Evolutionary conservation across 2,888 invertebrate species (phyloP).

Genomic region (Cristatella mucedo): DNA sequence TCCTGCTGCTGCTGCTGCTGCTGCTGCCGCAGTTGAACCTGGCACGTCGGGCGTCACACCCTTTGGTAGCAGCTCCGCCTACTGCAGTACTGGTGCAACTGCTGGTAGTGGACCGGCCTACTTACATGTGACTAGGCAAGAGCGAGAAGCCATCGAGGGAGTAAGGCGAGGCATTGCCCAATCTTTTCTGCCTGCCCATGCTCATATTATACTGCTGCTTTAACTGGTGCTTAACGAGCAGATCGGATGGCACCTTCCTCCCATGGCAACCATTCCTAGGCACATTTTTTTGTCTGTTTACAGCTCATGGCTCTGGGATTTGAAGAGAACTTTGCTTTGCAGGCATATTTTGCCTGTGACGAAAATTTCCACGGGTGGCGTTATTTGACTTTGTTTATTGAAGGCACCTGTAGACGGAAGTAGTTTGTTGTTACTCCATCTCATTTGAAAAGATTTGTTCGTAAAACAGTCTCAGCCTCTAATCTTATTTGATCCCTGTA

Average conservation of each 20-base stretch:
- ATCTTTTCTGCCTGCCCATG: neutral
- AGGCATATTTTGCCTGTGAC: slow-evolving; percentile 98
- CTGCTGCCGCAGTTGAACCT: slow-evolving; percentile 13
- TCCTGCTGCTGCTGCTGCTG: too few species aligned
- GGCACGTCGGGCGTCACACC: slow-evolving; percentile 9
- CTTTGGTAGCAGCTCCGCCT: slow-evolving; percentile 21
- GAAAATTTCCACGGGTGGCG: too few species aligned
- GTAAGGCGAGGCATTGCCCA: slow-evolving; percentile 41
- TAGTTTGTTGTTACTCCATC: too few species aligned
- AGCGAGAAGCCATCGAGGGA: slow-evolving; percentile 89
- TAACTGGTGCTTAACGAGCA: too few species aligned
- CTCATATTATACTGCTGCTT: neutral
- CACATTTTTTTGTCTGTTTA: slow-evolving; percentile 24
- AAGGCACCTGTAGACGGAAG: too few species aligned
- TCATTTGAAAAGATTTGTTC: too few species aligned
- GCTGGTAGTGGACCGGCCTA: too few species aligned
- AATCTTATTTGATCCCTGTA: too few species aligned
- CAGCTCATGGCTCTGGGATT: slow-evolving; percentile 89
- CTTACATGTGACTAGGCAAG: slow-evolving; percentile 73
- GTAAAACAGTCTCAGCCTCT: too few species aligned
- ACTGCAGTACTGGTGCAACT: too few species aligned
- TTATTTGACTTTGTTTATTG: too few species aligned
- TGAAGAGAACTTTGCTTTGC: slow-evolving; percentile 84
- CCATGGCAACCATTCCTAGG: too few species aligned
- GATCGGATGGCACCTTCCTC: slow-evolving; percentile 7